Evolutionary conservation across 1,140 invertebrate genomes (phyloP), one percentile per base, ranked within the genome.

Genomic region (Plodia interpunctella): DNA sequence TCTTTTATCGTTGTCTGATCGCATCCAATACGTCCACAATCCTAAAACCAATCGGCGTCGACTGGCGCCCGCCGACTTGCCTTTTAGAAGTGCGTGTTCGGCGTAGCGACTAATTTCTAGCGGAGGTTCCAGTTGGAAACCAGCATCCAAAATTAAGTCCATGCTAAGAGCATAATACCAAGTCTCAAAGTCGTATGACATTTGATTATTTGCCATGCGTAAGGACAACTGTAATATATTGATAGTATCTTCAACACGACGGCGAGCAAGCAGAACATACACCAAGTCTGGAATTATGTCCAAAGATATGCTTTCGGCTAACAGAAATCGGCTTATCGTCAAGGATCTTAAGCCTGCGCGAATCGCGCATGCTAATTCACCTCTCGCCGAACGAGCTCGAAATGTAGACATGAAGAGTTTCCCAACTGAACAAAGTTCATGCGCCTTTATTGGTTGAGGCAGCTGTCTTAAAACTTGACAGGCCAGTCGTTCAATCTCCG

Each of bases 111-210:
- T 83, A 35, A 90, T 88, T 59, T 78, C 74, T 25, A 76, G 58
- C 2, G 84, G 78, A 20, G 83, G 68, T 69, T 87, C 89, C 13
- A 89, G 63, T 49, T 84, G 79, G 62, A 90, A 88, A 28, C 89
- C 88, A 15, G 81, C 82, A 60, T 91, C 87, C 20, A 91, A 64
- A 58, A 90, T 83, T 64, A 91, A 62, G 25, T 90, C 90, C 15
- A 90, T 79, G 56, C 87, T 89, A 30, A 90, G 70, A 10, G 89
- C 85, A 62, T 90, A 85, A 66, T 91, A 91, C 80, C 81, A 88
- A 13, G 80, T 81, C 68, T 87, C 79, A 59, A 68, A 77, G 49
- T 78, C 78, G 13, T 67, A 60, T 21, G 78, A 70, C 32, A 61
- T 58, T 50, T 74, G 62, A 28, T 74, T 74, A 57, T 78, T 67